Evolutionary conservation across 2,888 invertebrate species (phyloP).

Genomic region (Schizotus pectinicornis): DNA sequence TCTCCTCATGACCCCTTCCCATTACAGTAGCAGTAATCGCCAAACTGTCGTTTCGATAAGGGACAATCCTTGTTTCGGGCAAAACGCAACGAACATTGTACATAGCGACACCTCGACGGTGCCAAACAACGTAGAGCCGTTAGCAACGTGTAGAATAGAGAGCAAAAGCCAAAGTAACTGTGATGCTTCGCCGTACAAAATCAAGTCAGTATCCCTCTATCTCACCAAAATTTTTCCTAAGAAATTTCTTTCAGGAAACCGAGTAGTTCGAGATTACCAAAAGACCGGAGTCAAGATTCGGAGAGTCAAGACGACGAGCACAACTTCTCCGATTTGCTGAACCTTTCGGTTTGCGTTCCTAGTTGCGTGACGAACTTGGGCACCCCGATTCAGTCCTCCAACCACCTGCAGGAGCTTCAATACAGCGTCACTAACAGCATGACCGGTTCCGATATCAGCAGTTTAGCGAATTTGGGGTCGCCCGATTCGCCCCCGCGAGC

Average conservation of each 20-base stretch:
- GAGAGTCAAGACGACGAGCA: constrained; percentile 52
- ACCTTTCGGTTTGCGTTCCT: constrained; percentile 54
- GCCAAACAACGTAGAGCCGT: constrained; percentile 39
- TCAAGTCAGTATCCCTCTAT: constrained; percentile 7
- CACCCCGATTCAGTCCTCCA: constrained; percentile 44
- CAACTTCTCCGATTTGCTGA: constrained; percentile 55
- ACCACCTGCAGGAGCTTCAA: constrained; percentile 46
- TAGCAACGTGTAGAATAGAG: constrained; percentile 37
- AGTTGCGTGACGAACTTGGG: constrained; percentile 46
- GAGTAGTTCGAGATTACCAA: constrained; percentile 22
- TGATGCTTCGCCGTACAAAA: constrained; percentile 43
- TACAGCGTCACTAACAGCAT: constrained; percentile 57
- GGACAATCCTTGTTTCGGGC: constrained; percentile 47
- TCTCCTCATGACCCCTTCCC: constrained; percentile 31
- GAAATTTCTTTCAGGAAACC: constrained; percentile 14
- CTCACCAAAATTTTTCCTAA: not conserved
- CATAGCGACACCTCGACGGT: constrained; percentile 30
- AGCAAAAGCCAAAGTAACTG: constrained; percentile 44
- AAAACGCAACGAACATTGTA: constrained; percentile 42
- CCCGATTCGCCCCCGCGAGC: constrained; percentile 80
- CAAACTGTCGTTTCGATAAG: constrained; percentile 44
- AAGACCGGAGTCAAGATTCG: constrained; percentile 50
- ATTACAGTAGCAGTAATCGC: constrained; percentile 30
- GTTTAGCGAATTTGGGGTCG: constrained; percentile 70
- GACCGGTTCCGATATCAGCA: constrained; percentile 70